Conservation (phyloP, 2,797 vertebrate genomes). For the Glossophaga mutica region DNA sequence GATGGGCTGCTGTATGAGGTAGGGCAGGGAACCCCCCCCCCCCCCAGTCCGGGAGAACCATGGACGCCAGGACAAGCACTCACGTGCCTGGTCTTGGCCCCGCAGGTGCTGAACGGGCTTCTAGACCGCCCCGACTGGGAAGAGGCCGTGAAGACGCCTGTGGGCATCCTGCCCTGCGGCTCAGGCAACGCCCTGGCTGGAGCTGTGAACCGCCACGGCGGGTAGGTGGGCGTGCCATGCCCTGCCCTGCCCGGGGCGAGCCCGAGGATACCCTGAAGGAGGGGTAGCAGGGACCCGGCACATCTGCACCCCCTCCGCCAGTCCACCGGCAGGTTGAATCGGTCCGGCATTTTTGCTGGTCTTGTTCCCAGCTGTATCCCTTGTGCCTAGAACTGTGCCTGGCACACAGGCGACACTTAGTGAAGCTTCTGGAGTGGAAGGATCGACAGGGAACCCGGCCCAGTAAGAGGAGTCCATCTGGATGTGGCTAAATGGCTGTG, state of each 20-base stretch:
- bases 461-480: background rate
- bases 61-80: background rate
- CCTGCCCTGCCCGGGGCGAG: background rate
- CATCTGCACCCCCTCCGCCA: background rate
- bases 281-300: background rate
- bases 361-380: background rate
- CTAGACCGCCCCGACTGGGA: conserved; percentile 93
- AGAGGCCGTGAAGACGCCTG: conserved; percentile 91
- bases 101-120: conserved; percentile 92
- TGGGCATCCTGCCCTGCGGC: conserved; percentile 93
- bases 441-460: background rate
- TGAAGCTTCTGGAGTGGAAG: background rate
- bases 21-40: background rate
- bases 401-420: background rate
- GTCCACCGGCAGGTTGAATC: background rate
- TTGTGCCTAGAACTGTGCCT: background rate
- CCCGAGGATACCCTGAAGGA: background rate
- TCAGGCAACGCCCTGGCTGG: conserved; percentile 94
- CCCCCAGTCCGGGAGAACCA: background rate
- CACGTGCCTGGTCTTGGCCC: background rate
- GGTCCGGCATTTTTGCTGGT: background rate
- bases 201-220: conserved; percentile 90
- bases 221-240: conserved; percentile 72
- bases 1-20: conserved; percentile 94
- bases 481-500: background rate